Evolutionary conservation across 1,140 invertebrate genomes (phyloP).

Genomic region (Drosophila sucinea): DNA sequence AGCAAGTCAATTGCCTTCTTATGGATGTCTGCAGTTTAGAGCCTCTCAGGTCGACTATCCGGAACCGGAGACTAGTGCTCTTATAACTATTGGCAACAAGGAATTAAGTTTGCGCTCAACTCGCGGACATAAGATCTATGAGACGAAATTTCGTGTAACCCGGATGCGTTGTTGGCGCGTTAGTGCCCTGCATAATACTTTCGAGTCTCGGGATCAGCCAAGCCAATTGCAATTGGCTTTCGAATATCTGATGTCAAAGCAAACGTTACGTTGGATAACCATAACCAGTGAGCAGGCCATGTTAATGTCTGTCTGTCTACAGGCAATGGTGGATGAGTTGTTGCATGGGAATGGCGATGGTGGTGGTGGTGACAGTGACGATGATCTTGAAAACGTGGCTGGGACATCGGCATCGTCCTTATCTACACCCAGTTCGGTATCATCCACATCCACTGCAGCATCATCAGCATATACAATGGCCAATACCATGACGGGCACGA

Average conservation of each 20-base stretch:
- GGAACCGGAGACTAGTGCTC: constrained; percentile 86
- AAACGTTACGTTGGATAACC: constrained; percentile 96
- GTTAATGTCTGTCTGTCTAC: constrained; percentile 96
- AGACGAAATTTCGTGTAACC: constrained; percentile 95
- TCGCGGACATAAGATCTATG: constrained; percentile 85
- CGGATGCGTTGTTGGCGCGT: constrained; percentile 98
- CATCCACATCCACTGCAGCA: constrained; percentile 81
- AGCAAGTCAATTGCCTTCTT: constrained; percentile 92
- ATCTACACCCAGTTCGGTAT: constrained; percentile 65
- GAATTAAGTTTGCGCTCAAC: constrained; percentile 89
- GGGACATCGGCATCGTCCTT: constrained; percentile 52
- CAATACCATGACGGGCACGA: constrained; percentile 73
- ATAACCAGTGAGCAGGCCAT: constrained; percentile 95
- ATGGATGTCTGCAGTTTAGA: constrained; percentile 90
- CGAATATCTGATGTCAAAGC: constrained; percentile 97
- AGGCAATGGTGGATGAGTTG: constrained; percentile 97
- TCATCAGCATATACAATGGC: constrained; percentile 46
- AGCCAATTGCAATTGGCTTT: constrained; percentile 90
- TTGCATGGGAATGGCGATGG: constrained; percentile 86
- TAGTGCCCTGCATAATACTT: constrained; percentile 91
- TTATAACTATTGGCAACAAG: constrained; percentile 90
- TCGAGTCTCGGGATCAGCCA: constrained; percentile 60
- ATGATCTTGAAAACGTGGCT: constrained; percentile 52
- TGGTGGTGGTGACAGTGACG: constrained; percentile 49
- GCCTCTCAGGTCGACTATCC: constrained; percentile 88